Percentiles rank a stretch among this genome's conserved stretches.
phyloP scores from a whole-genome alignment of 92 coral and sea anemone genomes.

The Epizoanthus ramosus region DNA sequence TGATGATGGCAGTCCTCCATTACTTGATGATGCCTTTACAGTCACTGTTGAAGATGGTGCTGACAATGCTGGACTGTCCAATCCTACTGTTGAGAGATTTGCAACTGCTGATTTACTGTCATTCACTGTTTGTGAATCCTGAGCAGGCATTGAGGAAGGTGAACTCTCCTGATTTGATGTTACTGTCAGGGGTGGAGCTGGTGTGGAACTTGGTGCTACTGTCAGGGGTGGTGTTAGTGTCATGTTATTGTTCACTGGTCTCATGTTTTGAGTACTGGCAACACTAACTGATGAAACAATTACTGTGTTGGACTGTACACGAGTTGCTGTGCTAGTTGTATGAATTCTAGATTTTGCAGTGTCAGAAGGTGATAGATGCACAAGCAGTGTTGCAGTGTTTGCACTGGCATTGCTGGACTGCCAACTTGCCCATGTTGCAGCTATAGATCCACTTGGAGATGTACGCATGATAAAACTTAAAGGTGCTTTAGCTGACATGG shows the following conservation, averaged over 20 bases:
- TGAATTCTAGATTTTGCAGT: not conserved
- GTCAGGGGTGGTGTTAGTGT: not conserved
- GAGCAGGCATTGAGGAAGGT: not conserved
- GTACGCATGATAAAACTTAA: not conserved
- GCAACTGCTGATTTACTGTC: not conserved
- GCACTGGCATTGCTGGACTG: not conserved
- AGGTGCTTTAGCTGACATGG: not conserved
- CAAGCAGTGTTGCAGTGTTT: not conserved
- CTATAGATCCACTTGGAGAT: not conserved
- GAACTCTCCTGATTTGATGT: not conserved
- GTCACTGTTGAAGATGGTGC: not conserved
- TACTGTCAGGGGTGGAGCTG: conserved; percentile 7
- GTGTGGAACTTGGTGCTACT: conserved; percentile 15
- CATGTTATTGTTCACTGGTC: not conserved
- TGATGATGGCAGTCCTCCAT: not conserved
- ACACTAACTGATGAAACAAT: not conserved
- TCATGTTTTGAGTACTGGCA: not conserved
- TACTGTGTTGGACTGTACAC: not conserved
- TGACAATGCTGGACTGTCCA: not conserved
- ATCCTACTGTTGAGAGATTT: not conserved
- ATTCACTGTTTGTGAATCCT: not conserved
- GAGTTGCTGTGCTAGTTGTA: not conserved
- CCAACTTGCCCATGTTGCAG: not conserved
- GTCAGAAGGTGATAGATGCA: not conserved
- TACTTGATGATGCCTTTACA: not conserved